These are phyloP conservation scores for Drosophila koepferae DNA, from an alignment of 2,888 invertebrate genomes.

Conservation along the genomic window DNA sequence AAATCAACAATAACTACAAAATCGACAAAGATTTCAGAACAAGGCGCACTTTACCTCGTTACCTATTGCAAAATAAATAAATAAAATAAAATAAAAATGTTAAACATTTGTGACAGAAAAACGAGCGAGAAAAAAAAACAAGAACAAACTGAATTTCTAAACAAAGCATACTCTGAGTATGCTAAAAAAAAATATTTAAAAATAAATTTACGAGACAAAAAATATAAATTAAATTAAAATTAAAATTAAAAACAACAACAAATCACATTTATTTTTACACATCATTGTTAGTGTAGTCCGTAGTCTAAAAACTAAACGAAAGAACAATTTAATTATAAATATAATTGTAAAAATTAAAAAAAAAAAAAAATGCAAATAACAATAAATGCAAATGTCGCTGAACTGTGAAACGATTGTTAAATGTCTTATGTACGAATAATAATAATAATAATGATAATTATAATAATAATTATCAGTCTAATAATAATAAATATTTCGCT, in stretches of 20 bases:
- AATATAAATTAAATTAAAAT: conserved; percentile 17
- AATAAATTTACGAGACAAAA: conserved; percentile 29
- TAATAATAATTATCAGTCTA: not conserved
- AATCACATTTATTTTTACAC: conserved; percentile 80
- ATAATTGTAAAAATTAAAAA: conserved; percentile 55
- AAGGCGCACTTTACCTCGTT: conserved; percentile 81
- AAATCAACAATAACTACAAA: not conserved
- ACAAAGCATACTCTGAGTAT: conserved; percentile 54
- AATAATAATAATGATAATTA: conserved; percentile 34
- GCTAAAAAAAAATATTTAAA: conserved; percentile 19
- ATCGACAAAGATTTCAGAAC: conserved; percentile 53
- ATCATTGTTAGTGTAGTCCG: conserved; percentile 77
- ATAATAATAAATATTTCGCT: conserved; percentile 16
- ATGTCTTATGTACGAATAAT: conserved; percentile 71
- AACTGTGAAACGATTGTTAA: conserved; percentile 74
- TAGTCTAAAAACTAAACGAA: conserved; percentile 61
- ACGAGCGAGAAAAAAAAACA: conserved; percentile 38
- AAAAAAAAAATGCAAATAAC: conserved; percentile 9
- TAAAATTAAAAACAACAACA: conserved; percentile 23
- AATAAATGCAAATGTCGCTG: conserved; percentile 60
- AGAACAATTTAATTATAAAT: conserved; percentile 46
- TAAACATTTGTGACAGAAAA: conserved; percentile 52
- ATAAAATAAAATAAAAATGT: conserved; percentile 20
- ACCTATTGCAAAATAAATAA: conserved; percentile 57
- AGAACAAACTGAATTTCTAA: conserved; percentile 34